These are phyloP conservation scores for Diploscapter pachys DNA, from an alignment of 1,140 invertebrate genomes.

Conservation along the genomic window DNA sequence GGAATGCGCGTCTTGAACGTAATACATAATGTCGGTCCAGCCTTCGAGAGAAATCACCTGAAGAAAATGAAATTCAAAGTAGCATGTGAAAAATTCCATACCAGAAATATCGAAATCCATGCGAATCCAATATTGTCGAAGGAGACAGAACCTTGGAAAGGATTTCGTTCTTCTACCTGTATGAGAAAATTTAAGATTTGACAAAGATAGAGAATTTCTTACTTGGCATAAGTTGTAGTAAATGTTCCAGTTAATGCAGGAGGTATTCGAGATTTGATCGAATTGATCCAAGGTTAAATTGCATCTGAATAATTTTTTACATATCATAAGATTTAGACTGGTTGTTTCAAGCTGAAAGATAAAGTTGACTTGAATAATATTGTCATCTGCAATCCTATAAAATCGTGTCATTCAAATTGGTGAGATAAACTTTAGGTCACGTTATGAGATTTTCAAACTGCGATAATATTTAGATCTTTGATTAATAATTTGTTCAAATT, in stretches of 20 bases:
- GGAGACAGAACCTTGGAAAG: conserved; percentile 96
- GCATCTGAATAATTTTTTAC: conserved; percentile 41
- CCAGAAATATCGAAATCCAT: conserved; percentile 99
- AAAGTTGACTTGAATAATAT: too few species aligned
- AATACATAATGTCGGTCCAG: conserved; percentile 99
- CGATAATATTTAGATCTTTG: too few species aligned
- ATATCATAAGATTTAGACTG: not conserved
- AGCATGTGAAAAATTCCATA: conserved; percentile 62
- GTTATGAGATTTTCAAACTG: too few species aligned
- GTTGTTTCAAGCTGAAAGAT: too few species aligned
- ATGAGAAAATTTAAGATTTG: not conserved
- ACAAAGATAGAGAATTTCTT: not conserved
- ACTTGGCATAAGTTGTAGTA: conserved; percentile 87
- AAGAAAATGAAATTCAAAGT: conserved; percentile 33
- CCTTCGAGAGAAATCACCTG: conserved; percentile 71
- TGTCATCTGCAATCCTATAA: too few species aligned
- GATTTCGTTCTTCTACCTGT: conserved; percentile 79
- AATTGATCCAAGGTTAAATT: conserved; percentile 55
- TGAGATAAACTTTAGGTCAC: too few species aligned
- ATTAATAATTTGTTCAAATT: too few species aligned
- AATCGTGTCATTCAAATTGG: too few species aligned
- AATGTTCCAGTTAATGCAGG: conserved; percentile 96
- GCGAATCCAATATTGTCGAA: conserved; percentile 99
- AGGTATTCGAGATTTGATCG: conserved; percentile 57
- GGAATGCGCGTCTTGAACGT: conserved; percentile 97